Base-by-base conservation (phyloP, 2,797 vertebrate genomes). In the Esox masquinongy region DNA sequence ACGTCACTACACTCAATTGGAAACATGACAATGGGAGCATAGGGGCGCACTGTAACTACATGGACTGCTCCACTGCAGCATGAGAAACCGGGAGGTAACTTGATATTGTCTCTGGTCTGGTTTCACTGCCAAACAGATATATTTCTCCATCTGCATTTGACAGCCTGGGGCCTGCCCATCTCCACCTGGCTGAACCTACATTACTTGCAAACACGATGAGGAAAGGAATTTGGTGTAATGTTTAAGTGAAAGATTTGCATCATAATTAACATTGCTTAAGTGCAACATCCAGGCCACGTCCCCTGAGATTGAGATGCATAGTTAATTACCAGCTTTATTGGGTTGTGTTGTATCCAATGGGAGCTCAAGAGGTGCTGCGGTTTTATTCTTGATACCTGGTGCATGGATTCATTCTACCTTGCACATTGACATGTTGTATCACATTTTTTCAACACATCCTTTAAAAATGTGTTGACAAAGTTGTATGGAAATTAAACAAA, bases 21-120 rank as follows among this genome's bases (percentile, higher is more conserved):
- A 16, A 67, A 31, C 26, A 34, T 67, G 64, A 67, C 64, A 67
- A 67, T 67, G 56, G n/a, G 56, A 53, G 71, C 49, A 19, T n/a
- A 49, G 16, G 50, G 71, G 16, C 31, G 16, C 31, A n/a, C 24
- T 56, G 19, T 26, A 61, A 61, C 56, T 12, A 61, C 56, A 61
- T 24, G 22, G n/a, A 24, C 56, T 61, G 56, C 9, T 61, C 22
- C 56, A 61, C 22, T 24, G 56, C 56, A 24, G 56, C 56, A 61
- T 24, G 56, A 61, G 56, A 59, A 11, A 61, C 56, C 22, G 56
- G 56, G 56, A 61, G 56, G 56, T 61, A 61, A 61, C 56, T 24
- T 61, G 56, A 61, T 61, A 22, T 12, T 14, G 56, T 61, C 56
- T 24, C 56, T 24, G 22, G 56, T 14, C 22, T 5, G 22, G n/a